Percentiles rank a stretch among this genome's conserved stretches.
phyloP scores from a whole-genome alignment of 2,888 invertebrate genomes.

The Buathra laborator region DNA sequence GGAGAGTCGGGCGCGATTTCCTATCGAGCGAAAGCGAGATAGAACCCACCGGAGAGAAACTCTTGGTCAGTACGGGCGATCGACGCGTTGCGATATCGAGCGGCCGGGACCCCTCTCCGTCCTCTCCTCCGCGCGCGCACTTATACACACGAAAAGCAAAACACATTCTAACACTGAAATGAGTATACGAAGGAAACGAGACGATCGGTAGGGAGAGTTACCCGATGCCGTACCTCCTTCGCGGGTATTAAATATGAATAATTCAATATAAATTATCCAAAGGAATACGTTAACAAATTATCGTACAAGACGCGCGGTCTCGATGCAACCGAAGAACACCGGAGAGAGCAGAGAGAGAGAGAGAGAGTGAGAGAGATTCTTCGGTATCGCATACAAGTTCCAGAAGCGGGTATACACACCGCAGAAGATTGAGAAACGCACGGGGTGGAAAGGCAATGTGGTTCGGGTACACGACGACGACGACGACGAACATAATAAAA shows the following conservation, averaged over 20 bases:
- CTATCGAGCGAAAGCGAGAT: slow-evolving; percentile 53
- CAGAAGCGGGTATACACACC: neutral
- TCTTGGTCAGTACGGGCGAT: slow-evolving; percentile 56
- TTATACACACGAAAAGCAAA: neutral
- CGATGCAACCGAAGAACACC: neutral
- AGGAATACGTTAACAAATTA: slow-evolving; percentile 42
- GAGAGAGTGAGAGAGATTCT: neutral
- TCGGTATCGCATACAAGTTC: neutral
- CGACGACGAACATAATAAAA: slow-evolving; percentile 29
- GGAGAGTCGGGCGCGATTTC: slow-evolving; percentile 51
- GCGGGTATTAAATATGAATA: slow-evolving; percentile 53
- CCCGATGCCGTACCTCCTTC: neutral
- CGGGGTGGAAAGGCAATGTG: slow-evolving; percentile 13
- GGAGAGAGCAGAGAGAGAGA: neutral
- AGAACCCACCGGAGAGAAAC: slow-evolving; percentile 55
- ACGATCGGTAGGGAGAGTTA: slow-evolving; percentile 37
- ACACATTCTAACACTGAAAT: slow-evolving; percentile 5
- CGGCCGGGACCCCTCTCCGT: slow-evolving; percentile 22
- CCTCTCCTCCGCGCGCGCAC: slow-evolving; percentile 4
- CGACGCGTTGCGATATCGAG: slow-evolving; percentile 65
- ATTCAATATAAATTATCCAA: slow-evolving; percentile 52
- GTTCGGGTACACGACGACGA: neutral
- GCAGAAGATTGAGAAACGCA: slow-evolving; percentile 17
- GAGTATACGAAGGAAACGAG: neutral
- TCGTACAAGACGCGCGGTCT: neutral